Evolutionary conservation across 1,140 invertebrate species (phyloP).

Genomic region (Ceratina japonica): DNA sequence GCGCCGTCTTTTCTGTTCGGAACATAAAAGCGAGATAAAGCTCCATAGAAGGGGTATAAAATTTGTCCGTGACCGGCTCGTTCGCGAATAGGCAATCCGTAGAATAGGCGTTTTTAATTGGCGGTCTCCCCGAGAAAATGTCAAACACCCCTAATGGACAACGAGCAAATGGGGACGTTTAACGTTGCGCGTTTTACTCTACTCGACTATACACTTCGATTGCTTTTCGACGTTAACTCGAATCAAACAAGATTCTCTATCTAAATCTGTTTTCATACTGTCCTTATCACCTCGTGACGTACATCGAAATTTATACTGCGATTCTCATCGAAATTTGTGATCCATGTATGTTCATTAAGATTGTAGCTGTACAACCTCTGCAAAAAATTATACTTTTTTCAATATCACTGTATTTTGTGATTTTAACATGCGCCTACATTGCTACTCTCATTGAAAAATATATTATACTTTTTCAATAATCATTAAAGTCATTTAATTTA

Average conservation of each 20-base stretch:
- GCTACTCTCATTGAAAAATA: no score
- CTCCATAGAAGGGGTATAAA: conserved; percentile 45
- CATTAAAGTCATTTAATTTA: no score
- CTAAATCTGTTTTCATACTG: not conserved
- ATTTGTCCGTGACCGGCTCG: not conserved
- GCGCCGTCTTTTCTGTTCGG: conserved; percentile 25
- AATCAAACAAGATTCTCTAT: not conserved
- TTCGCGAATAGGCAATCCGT: conserved; percentile 7
- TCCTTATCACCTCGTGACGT: not conserved
- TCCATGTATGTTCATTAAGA: no score
- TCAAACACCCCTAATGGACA: not conserved
- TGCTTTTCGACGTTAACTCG: not conserved
- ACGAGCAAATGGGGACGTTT: not conserved
- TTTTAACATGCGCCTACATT: no score
- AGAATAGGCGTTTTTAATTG: conserved; percentile 47
- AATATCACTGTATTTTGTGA: no score
- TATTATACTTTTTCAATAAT: not conserved
- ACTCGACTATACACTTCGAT: conserved; percentile 6
- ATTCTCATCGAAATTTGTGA: not conserved
- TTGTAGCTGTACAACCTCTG: no score
- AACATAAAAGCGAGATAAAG: conserved; percentile 58
- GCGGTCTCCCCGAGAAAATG: conserved; percentile 7
- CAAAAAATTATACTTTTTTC: no score
- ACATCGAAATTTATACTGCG: not conserved
- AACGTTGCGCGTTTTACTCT: not conserved